A percentile compares a stretch with the other conserved stretches of the same genome.
Evolutionary conservation across 2,113 vertebrate genomes (phyloP).

Genomic region (Equus quagga): DNA sequence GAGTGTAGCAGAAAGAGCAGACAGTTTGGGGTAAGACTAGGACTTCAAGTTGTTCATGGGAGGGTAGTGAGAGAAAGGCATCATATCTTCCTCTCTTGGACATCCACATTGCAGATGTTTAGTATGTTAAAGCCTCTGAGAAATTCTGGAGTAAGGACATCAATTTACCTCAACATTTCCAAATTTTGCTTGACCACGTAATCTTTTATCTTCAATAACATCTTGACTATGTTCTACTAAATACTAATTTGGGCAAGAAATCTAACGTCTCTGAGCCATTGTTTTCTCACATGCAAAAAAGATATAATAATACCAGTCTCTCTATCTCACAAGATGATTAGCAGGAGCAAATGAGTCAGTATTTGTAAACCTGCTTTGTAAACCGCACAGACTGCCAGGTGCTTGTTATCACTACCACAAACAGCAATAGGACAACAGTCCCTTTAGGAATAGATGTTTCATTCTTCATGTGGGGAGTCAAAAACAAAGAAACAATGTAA

Average conservation of each 20-base stretch:
- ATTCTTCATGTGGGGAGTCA: not conserved
- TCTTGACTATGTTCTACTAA: conserved; percentile 11
- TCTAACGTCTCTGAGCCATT: not conserved
- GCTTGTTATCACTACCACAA: not conserved
- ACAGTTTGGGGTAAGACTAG: not conserved
- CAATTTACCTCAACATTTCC: not conserved
- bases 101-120: not conserved
- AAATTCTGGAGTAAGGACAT: not conserved
- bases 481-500: conserved; percentile 11
- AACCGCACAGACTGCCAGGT: not conserved
- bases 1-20: not conserved
- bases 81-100: not conserved
- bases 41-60: not conserved
- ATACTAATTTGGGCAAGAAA: conserved; percentile 50
- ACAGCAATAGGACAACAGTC: not conserved
- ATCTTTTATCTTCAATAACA: not conserved
- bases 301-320: not conserved
- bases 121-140: not conserved
- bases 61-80: not conserved
- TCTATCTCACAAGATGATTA: not conserved
- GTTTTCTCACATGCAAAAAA: not conserved
- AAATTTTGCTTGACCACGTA: conserved; percentile 15
- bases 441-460: not conserved
- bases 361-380: not conserved
- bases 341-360: not conserved